Base-by-base conservation (phyloP, 1,140 invertebrate genomes). In the Heliothis virescens region DNA sequence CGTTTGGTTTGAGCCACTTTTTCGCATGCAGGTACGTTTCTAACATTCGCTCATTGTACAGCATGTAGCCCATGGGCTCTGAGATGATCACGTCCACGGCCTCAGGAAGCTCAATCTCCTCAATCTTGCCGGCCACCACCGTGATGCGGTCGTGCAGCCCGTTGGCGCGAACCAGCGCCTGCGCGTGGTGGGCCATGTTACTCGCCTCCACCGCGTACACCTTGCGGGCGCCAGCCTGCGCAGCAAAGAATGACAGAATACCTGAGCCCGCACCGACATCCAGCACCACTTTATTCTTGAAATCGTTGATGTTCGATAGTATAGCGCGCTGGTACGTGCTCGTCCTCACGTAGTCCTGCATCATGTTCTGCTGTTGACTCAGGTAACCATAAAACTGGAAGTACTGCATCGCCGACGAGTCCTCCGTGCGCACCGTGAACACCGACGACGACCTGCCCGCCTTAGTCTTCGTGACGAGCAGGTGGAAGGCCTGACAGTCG, bases 361-460 rank as follows among this genome's bases (percentile, higher is more conserved):
- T 98, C 99, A 99, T 99, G 90, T 99, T 99, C 95, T 99, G 99
- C 94, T 99, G 99, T 92, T 99, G 99, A 63, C 98, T 99, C 74
- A 99, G 95, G 95, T 99, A 99, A 74, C 99, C 99, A 95, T 99
- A 99, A 95, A 99, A 99, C 96, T 99, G 97, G 89, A 98, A 99
- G 96, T 99, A 99, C 92, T 99, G 99, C 92, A 98, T 98, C 47
- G 99, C 99, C 18, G 99, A 99, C 0, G 99, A 98, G 88, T 99
- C 98, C 92, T 99, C 99, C 26, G 99, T 99, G 91, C 99, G 96
- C 82, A 99, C 97, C n/a, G 98, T 98, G 94, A 99, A 99, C 74
- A 99, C 97, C 0, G 98, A 99, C 3, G 96, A 95, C 41, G 96
- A 97, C 87, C 97, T 96, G 26, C 97, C 96, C 87, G 96, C 96